phyloP scores from a whole-genome alignment of 2,888 invertebrate species.

The Lycophotia porphyrea region DNA sequence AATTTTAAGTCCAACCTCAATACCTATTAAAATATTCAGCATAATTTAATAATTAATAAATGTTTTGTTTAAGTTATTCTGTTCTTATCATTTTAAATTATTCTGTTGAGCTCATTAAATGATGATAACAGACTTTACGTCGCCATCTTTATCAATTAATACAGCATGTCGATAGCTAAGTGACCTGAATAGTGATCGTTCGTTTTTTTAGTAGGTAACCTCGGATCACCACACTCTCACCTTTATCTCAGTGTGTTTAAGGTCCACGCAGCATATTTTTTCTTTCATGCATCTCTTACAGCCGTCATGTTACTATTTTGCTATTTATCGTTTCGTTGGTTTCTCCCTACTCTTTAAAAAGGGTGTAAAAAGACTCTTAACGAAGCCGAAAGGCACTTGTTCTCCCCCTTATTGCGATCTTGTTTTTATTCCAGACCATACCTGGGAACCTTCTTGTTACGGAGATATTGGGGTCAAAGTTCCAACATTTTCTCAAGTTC shows the following conservation, averaged over 20 bases:
- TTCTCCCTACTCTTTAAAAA: not conserved
- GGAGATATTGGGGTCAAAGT: too few relatives aligned
- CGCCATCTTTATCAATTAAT: conserved; percentile 28
- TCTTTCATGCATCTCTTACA: not conserved
- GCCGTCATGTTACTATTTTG: not conserved
- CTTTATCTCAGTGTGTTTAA: not conserved
- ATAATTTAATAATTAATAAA: conserved; percentile 22
- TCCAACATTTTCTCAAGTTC: too few relatives aligned
- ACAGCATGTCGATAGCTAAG: not conserved
- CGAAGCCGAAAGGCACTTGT: too few relatives aligned
- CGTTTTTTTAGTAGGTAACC: not conserved
- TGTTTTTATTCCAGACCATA: too few relatives aligned
- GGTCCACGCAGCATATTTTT: not conserved
- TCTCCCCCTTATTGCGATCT: too few relatives aligned
- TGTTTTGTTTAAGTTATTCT: conserved; percentile 18
- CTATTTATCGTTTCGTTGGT: not conserved
- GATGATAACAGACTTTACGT: conserved; percentile 34
- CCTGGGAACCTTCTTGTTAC: too few relatives aligned
- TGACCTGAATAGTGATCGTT: conserved; percentile 13
- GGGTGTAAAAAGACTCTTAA: too few relatives aligned
- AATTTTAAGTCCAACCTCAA: not conserved
- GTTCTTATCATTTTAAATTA: conserved; percentile 12
- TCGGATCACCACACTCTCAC: too few relatives aligned
- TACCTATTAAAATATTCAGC: conserved; percentile 44
- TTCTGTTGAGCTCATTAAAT: conserved; percentile 19